Conservation (phyloP, 92 coral and sea anemone species). For the Phenganax marumi region DNA sequence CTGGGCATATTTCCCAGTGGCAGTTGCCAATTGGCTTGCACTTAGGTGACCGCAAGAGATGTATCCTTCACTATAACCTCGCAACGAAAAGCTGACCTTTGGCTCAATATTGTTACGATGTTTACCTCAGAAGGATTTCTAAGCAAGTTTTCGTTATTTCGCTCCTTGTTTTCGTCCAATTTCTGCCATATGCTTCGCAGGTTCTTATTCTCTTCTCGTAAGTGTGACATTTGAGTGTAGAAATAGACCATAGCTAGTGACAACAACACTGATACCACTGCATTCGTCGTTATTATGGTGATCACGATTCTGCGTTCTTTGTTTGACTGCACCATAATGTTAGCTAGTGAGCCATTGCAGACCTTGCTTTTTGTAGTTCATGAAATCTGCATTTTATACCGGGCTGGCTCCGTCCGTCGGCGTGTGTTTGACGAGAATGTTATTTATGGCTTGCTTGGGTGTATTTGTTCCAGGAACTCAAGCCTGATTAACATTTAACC, state of each 20-base stretch:
- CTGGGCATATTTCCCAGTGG: not conserved
- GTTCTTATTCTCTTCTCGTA: slow-evolving; percentile 8
- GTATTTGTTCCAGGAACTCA: slow-evolving; percentile 13
- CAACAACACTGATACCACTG: slow-evolving; percentile 5
- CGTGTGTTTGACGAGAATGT: not conserved
- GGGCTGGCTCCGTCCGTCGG: not conserved
- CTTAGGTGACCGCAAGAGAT: too few relatives aligned
- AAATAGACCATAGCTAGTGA: not conserved
- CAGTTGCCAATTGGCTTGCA: not conserved
- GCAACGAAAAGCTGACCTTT: not conserved
- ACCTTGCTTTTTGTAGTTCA: not conserved
- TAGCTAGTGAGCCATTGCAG: not conserved
- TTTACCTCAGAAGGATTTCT: not conserved
- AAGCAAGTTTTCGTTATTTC: not conserved
- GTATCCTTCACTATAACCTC: too few relatives aligned
- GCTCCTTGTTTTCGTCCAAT: not conserved
- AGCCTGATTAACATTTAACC: slow-evolving; percentile 1
- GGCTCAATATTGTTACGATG: not conserved
- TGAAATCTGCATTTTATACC: not conserved
- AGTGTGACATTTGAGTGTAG: not conserved
- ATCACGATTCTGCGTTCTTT: not conserved
- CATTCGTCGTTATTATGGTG: not conserved
- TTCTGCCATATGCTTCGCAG: slow-evolving; percentile 14
- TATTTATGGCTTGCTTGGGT: slow-evolving; percentile 1
- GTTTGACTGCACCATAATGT: slow-evolving; percentile 2